These are phyloP conservation scores for Stichopus horrens DNA, from an alignment of 53 echinoderm and acorn worm genomes.

Conservation along the genomic window DNA sequence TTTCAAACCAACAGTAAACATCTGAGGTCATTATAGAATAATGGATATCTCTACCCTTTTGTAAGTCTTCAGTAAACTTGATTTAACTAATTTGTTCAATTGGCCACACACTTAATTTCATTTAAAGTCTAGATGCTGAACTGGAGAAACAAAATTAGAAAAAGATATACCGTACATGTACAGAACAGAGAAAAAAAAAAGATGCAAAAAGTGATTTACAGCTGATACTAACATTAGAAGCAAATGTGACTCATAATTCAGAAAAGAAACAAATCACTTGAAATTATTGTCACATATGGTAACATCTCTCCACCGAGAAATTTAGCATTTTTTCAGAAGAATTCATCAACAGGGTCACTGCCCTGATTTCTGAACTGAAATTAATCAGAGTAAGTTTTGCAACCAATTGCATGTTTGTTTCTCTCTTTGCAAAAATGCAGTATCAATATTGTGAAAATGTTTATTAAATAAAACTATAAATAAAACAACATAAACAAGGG, in stretches of 20 bases:
- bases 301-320: background rate
- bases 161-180: background rate
- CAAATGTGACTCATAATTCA: background rate
- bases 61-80: too few relatives aligned
- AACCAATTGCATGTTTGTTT: background rate
- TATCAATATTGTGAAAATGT: slow-evolving; percentile 2
- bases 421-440: background rate
- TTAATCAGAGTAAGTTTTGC: slow-evolving; percentile 4
- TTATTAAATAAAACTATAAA: background rate
- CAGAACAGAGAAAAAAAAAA: background rate
- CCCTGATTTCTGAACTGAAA: slow-evolving; percentile 15
- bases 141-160: too few relatives aligned
- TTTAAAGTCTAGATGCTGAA: too few relatives aligned
- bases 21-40: too few relatives aligned
- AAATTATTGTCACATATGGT: slow-evolving; percentile 5
- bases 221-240: background rate
- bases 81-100: too few relatives aligned
- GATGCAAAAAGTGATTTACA: background rate
- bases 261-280: background rate
- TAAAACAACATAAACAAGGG: background rate
- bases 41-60: too few relatives aligned
- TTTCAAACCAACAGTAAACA: too few relatives aligned
- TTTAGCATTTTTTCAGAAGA: background rate
- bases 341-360: slow-evolving; percentile 10
- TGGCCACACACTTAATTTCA: too few relatives aligned